Percentiles rank a stretch among this genome's conserved stretches.
Evolutionary conservation across 1,140 invertebrate species (phyloP).

Genomic region (Hirudo medicinalis): DNA sequence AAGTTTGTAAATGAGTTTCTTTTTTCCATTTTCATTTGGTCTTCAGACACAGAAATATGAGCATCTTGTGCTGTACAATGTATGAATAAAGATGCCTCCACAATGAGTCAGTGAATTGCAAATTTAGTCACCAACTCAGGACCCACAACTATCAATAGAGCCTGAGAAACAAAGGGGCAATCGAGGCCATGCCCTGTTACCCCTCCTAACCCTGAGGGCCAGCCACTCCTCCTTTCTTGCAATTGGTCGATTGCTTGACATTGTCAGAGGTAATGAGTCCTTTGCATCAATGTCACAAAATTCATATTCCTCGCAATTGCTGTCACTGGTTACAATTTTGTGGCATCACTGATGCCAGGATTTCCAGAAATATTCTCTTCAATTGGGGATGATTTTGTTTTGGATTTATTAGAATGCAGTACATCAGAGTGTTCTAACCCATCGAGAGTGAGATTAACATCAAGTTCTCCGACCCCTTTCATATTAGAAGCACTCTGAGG

Average conservation of each 20-base stretch:
- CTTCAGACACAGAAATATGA: too few species aligned
- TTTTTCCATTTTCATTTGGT: too few species aligned
- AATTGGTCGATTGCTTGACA: not conserved
- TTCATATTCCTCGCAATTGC: not conserved
- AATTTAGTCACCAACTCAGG: too few species aligned
- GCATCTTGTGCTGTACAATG: too few species aligned
- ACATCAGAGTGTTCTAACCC: too few species aligned
- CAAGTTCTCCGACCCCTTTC: not conserved
- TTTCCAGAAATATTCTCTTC: too few species aligned
- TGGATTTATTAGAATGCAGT: too few species aligned
- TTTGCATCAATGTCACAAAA: not conserved
- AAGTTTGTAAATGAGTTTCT: too few species aligned
- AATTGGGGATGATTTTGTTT: not conserved
- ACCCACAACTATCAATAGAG: not conserved
- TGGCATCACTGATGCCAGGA: too few species aligned
- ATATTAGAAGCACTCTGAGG: not conserved
- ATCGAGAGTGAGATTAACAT: not conserved
- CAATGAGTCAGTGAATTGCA: too few species aligned
- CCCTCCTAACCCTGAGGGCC: slow-evolving; percentile 5
- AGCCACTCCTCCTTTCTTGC: not conserved
- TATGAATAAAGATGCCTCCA: too few species aligned
- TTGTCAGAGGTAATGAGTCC: not conserved
- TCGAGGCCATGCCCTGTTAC: not conserved
- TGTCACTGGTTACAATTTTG: not conserved
- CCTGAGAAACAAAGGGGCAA: slow-evolving; percentile 5